Percentiles rank a stretch among this genome's conserved stretches.
Evolutionary conservation across 2,113 vertebrate species (phyloP).

Genomic region (Capreolus pygargus): DNA sequence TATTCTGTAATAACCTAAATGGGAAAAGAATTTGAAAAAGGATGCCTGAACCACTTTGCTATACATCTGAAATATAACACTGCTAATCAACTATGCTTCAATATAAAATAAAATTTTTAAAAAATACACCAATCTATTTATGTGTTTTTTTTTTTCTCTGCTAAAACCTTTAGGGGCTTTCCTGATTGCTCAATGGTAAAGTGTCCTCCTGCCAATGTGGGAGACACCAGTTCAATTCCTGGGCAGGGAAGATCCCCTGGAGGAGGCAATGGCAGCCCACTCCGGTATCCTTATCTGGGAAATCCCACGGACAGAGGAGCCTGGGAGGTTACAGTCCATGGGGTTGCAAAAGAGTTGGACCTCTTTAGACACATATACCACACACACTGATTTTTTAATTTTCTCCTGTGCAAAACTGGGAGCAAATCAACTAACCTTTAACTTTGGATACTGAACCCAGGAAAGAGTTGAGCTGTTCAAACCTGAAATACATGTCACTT

Average conservation of each 20-base stretch:
- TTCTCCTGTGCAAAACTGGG: not conserved
- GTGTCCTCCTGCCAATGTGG: not conserved
- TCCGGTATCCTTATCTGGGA: not conserved
- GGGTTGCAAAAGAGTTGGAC: not conserved
- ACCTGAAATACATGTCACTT: not conserved
- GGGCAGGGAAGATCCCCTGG: not conserved
- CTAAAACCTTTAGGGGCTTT: not conserved
- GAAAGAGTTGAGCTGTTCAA: not conserved
- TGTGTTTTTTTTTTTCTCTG: not conserved
- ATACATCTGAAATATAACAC: not conserved
- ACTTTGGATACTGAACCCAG: not conserved
- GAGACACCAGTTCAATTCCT: not conserved
- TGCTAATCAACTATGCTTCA: not conserved
- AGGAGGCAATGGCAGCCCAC: not conserved
- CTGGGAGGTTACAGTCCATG: not conserved
- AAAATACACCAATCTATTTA: not conserved
- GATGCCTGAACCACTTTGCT: not conserved
- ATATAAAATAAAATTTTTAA: not conserved
- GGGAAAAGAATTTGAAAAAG: not conserved
- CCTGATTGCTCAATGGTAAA: not conserved
- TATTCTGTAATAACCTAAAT: not conserved
- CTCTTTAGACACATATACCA: not conserved
- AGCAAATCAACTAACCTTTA: not conserved
- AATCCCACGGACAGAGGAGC: not conserved
- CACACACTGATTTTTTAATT: not conserved